Percentiles rank a stretch among this genome's conserved stretches.
phyloP scores from a whole-genome alignment of 2,888 invertebrate genomes.

The Myathropa florea region DNA sequence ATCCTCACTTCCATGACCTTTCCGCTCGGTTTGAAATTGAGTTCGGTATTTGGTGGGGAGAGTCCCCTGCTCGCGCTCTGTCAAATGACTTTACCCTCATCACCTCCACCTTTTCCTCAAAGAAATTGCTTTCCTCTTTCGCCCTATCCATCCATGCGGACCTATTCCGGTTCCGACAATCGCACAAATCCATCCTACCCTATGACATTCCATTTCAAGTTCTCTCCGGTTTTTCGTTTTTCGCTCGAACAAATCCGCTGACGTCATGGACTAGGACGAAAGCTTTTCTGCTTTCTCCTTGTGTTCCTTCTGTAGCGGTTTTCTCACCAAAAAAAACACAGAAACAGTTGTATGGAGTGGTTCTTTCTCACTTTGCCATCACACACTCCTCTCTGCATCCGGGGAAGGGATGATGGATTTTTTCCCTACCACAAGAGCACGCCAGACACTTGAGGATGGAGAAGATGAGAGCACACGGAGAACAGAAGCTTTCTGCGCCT shows the following conservation, averaged over 20 bases:
- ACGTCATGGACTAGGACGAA: constrained; percentile 26
- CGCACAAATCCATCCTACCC: constrained; percentile 4
- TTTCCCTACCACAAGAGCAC: not conserved
- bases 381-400: not conserved
- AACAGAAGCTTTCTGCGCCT: constrained; percentile 23
- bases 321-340: constrained; percentile 1
- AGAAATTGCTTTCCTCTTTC: not conserved
- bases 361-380: constrained; percentile 41
- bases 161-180: constrained; percentile 4
- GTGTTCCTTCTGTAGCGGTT: not conserved
- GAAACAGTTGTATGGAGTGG: constrained; percentile 4
- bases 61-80: not conserved
- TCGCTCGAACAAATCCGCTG: not conserved
- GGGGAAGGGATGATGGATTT: constrained; percentile 1
- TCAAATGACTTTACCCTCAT: constrained; percentile 34
- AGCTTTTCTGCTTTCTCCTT: constrained; percentile 18
- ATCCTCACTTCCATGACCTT: constrained; percentile 31
- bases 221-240: not conserved
- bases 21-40: constrained; percentile 13
- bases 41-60: not conserved
- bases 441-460: not conserved
- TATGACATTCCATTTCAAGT: constrained; percentile 19
- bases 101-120: not conserved
- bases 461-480: not conserved
- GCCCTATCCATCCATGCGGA: constrained; percentile 9